Evolutionary conservation across 1,140 invertebrate species (phyloP).

Genomic region (Thalassaphorura encarpata): DNA sequence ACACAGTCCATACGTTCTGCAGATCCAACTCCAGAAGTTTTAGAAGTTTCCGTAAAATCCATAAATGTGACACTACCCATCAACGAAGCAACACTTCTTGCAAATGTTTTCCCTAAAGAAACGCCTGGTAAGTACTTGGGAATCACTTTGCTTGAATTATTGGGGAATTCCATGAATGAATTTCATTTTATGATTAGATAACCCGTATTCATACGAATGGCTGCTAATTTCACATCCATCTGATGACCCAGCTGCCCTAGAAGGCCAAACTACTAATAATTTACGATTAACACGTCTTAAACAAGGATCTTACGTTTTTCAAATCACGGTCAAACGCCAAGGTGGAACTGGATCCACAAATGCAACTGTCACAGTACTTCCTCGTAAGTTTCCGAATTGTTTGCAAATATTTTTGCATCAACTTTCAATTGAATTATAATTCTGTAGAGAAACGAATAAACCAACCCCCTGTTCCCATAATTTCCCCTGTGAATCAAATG

Average conservation of each 20-base stretch:
- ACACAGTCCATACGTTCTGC: constrained; percentile 37
- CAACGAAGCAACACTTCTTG: constrained; percentile 64
- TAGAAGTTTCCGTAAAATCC: constrained; percentile 66
- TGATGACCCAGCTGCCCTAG: constrained; percentile 65
- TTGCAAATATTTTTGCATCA: not conserved
- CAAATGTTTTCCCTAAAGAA: constrained; percentile 66
- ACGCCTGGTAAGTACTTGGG: constrained; percentile 44
- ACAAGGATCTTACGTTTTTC: constrained; percentile 79
- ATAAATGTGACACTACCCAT: constrained; percentile 62
- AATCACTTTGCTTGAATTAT: not conserved
- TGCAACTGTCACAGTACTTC: constrained; percentile 84
- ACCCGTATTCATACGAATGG: constrained; percentile 82
- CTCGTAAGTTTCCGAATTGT: constrained; percentile 46
- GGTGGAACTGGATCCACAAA: constrained; percentile 59
- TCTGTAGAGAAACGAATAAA: constrained; percentile 68
- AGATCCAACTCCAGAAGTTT: constrained; percentile 48
- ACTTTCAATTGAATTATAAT: constrained; percentile 13
- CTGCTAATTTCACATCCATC: constrained; percentile 69
- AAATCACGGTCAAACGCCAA: constrained; percentile 64
- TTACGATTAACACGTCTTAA: constrained; percentile 64
- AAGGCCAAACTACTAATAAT: constrained; percentile 69
- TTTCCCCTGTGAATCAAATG: constrained; percentile 68
- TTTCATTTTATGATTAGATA: constrained; percentile 35
- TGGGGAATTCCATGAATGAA: constrained; percentile 9
- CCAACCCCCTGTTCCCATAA: constrained; percentile 70